A percentile compares a stretch with the other conserved stretches of the same genome.
These are phyloP conservation scores for Drosophila dunni DNA, from an alignment of 1,140 invertebrate species.

Conservation along the genomic window DNA sequence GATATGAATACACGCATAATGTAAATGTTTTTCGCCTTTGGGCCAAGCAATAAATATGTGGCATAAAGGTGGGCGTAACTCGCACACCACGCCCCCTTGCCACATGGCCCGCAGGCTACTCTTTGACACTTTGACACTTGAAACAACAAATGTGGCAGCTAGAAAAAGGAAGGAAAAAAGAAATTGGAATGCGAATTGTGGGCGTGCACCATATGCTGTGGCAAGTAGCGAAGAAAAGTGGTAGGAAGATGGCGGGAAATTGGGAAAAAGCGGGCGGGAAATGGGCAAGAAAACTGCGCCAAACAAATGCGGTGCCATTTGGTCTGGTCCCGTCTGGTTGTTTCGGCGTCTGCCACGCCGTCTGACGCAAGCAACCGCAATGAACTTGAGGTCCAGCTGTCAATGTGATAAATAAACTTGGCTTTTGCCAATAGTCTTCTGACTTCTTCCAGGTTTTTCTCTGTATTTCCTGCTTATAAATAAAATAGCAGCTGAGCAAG, in stretches of 20 bases:
- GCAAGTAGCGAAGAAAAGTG: neutral
- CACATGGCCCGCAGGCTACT: slow-evolving; percentile 5
- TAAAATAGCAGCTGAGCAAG: neutral
- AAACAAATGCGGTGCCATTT: slow-evolving; percentile 64
- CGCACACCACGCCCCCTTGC: neutral
- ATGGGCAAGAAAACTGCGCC: slow-evolving; percentile 20
- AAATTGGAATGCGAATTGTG: neutral
- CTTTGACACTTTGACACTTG: slow-evolving; percentile 31
- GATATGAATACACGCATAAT: neutral
- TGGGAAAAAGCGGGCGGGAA: neutral
- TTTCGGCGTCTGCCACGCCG: neutral
- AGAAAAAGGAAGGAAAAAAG: neutral
- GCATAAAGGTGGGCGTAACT: slow-evolving; percentile 9
- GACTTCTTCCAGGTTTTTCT: neutral
- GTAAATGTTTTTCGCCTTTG: neutral
- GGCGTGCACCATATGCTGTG: slow-evolving; percentile 29
- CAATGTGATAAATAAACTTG: slow-evolving; percentile 81
- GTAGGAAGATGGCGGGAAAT: neutral
- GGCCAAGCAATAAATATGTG: neutral
- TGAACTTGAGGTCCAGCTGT: slow-evolving; percentile 74
- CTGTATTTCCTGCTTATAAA: slow-evolving; percentile 2
- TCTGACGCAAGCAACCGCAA: slow-evolving; percentile 67
- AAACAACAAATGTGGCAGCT: slow-evolving; percentile 33
- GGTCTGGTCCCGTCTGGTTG: slow-evolving; percentile 27
- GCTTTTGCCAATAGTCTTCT: slow-evolving; percentile 38